Base-by-base conservation (phyloP, 2,797 vertebrate species). In the Monodelphis domestica region DNA sequence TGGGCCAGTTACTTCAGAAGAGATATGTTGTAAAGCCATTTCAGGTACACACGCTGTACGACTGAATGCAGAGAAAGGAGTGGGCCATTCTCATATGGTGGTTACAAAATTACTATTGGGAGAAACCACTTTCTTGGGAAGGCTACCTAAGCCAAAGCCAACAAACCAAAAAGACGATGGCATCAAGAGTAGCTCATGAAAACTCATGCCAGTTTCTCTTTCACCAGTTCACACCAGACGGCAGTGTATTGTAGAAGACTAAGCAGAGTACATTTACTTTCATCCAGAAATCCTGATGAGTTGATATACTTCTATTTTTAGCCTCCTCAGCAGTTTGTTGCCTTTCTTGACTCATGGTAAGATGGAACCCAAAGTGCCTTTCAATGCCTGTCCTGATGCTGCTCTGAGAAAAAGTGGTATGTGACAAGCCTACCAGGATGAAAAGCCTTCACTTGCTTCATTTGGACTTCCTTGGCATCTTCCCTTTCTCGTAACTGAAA, bases 11-110 rank as follows among this genome's bases (percentile, higher is more conserved):
- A 57, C 21, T 51, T 63, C 70, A 90, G 95, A 95, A 38, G 88
- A 95, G 94, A 88, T 93, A 93, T 94, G 94, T 97, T 94, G 28
- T 94, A 78, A 94, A 33, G 14, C 95, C 97, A 90, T 93, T 90
- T 45, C 12, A 54, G 24, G 55, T 91, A 89, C 95, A 93, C 54
- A 53, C 93, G 38, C 89, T 0, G 0, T 26, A 21, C 53, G 88
- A 45, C 1, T 0, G 87, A 94, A 95, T 54, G 24, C 54, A 91
- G 89, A 92, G 51, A 95, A 87, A 89, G 91, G 54, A 89, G 24
- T 24, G 9, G 89, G 26, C 89, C 78, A 45, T 93, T 92, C 59
- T 93, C 14, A 21, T 28, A 24, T 2, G 1, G 94, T 88, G 17
- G 78, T 94, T 95, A 93, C 88, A 90, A 92, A 92, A 51, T 91